Evolutionary conservation across 1,140 invertebrate genomes (phyloP).

Genomic region (Drosophila littoralis): DNA sequence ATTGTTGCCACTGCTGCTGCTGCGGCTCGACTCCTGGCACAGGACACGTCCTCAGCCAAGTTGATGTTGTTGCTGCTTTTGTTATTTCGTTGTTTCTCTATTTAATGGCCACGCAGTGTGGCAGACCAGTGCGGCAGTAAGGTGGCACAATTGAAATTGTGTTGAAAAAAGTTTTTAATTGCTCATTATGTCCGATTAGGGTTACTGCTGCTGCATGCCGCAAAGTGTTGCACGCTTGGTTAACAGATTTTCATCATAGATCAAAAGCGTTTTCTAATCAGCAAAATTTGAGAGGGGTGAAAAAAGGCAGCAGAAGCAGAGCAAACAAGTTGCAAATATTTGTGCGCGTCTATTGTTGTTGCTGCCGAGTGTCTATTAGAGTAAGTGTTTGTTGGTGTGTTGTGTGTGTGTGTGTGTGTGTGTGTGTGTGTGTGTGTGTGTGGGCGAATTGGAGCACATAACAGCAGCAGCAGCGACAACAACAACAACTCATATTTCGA

Average conservation of each 20-base stretch:
- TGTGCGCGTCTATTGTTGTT: constrained; percentile 36
- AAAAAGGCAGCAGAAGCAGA: constrained; percentile 25
- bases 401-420: constrained; percentile 27
- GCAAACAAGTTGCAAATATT: constrained; percentile 79
- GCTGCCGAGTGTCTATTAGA: constrained; percentile 18
- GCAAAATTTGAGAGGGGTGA: constrained; percentile 7
- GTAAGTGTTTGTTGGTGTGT: constrained; percentile 24
- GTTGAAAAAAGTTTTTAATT: constrained; percentile 71
- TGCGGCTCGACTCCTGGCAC: constrained; percentile 6
- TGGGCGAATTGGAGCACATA: constrained; percentile 69
- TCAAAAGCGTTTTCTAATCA: constrained; percentile 76
- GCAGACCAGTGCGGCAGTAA: not conserved
- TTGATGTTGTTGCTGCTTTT: constrained; percentile 5
- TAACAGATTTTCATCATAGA: constrained; percentile 65
- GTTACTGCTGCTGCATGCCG: constrained; percentile 50
- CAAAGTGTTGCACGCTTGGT: constrained; percentile 52
- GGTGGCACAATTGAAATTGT: constrained; percentile 31
- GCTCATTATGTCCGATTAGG: constrained; percentile 77
- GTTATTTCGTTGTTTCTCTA: not conserved
- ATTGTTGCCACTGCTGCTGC: constrained; percentile 23
- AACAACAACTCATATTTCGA: constrained; percentile 31
- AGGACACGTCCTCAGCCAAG: constrained; percentile 22
- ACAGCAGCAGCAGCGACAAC: constrained; percentile 25
- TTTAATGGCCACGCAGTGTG: constrained; percentile 19
- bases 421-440: constrained; percentile 28